Evolutionary conservation across 1,140 invertebrate species (phyloP), one percentile per base, ranked within the genome.

Genomic region (Hormaphis cornu): DNA sequence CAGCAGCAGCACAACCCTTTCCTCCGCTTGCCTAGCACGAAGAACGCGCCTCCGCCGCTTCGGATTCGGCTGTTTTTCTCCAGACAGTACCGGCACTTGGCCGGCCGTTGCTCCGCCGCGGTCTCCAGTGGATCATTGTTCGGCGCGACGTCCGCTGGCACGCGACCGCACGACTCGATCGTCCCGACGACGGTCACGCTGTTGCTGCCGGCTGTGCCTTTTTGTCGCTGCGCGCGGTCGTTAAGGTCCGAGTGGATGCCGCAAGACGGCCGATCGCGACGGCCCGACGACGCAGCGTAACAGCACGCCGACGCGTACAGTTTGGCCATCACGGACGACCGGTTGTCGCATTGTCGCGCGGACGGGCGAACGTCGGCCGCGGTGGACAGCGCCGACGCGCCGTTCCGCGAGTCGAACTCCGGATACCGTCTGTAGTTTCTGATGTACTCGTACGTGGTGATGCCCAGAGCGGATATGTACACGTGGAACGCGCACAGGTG

Each of bases 381-480:
- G 59, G 24, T 20, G 18, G 18, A 22, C 22, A 28, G 12, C 14
- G 54, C 75, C 72, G 33, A 75, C 72, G 59, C 76, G 70, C 40
- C 77, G 73, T 9, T 77, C 58, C 26, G 61, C 46, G 56, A 69
- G 28, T 71, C 44, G 72, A 54, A 42, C 73, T 66, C 61, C 8
- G 61, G 61, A 8, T 66, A 53, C 40, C 73, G 69, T 5, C 85
- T 77, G 73, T 86, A 84, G 63, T 82, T 84, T 2, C 85, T 76
- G 46, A 91, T 87, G 76, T 93, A 95, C 76, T 95, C 92, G 77
- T 93, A 95, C 0, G 92, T 95, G 7, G 91, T 93, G 18, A 94
- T 79, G 0, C 91, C 91, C 63, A 91, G 79, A 71, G 86, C 84
- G 9, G 87, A 87, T 75, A 93, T 91, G 78, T 93, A 94, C 48